Evolutionary conservation across 2,113 vertebrate genomes (phyloP).

Genomic region (Eira barbara): DNA sequence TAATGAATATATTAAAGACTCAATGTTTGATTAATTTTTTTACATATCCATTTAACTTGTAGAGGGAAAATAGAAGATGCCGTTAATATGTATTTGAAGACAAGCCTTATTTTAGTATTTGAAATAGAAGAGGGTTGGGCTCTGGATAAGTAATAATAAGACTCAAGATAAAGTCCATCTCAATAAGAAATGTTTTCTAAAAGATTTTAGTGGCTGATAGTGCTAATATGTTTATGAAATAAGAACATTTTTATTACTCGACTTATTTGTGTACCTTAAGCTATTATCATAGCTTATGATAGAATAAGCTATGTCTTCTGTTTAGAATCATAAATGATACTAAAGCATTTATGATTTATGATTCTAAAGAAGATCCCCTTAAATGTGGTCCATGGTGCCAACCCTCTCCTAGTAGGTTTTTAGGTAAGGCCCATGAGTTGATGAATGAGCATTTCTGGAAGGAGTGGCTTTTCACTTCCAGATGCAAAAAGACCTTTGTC

Average conservation of each 20-base stretch:
- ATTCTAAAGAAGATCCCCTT: conserved; percentile 5
- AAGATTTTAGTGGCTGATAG: neutral
- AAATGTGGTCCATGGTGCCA: neutral
- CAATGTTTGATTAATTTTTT: neutral
- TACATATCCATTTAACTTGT: neutral
- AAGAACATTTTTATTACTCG: neutral
- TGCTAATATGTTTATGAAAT: neutral
- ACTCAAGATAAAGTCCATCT: neutral
- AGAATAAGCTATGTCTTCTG: too few relatives aligned
- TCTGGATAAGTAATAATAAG: neutral
- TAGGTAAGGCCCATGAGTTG: neutral
- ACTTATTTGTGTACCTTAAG: neutral
- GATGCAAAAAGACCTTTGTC: conserved; percentile 8
- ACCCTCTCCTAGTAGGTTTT: neutral
- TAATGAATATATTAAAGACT: neutral
- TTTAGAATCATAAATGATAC: too few relatives aligned
- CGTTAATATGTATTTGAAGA: neutral
- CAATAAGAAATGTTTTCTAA: neutral
- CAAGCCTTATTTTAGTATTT: neutral
- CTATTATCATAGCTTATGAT: neutral
- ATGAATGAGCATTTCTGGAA: conserved; percentile 27
- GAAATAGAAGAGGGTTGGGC: neutral
- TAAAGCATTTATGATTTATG: neutral
- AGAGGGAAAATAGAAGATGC: neutral
- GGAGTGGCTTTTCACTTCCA: neutral